Percentiles rank a stretch among this genome's conserved stretches.
Evolutionary conservation across 1,140 invertebrate genomes (phyloP).

Genomic region (Rhyzopertha dominica): DNA sequence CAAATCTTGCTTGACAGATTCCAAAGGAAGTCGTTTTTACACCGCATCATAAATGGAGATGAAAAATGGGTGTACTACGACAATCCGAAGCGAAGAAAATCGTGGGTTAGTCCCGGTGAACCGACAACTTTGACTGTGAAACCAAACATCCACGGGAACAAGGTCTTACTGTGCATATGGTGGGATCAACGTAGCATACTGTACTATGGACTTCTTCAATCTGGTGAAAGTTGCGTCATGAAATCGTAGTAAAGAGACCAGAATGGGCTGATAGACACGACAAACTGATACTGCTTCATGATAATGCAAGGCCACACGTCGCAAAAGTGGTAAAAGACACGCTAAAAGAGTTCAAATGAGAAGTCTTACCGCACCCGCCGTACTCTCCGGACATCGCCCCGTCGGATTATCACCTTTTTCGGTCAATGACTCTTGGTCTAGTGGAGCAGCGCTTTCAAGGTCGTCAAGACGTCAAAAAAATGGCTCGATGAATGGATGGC

Average conservation of each 20-base stretch:
- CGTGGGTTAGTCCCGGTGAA: neutral
- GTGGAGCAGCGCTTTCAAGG: too few relatives aligned
- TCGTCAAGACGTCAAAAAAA: too few relatives aligned
- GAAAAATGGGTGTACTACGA: slow-evolving; percentile 13
- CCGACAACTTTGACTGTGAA: too few relatives aligned
- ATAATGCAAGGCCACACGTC: slow-evolving; percentile 17
- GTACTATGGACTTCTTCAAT: slow-evolving; percentile 5
- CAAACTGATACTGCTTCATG: too few relatives aligned
- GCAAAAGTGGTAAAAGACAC: slow-evolving; percentile 3
- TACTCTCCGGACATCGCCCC: slow-evolving; percentile 11
- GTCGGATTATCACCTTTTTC: slow-evolving; percentile 18
- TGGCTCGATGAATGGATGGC: too few relatives aligned
- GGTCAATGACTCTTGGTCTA: too few relatives aligned
- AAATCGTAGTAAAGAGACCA: slow-evolving; percentile 4
- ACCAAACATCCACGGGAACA: too few relatives aligned
- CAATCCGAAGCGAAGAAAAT: slow-evolving; percentile 11
- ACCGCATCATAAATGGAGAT: slow-evolving; percentile 6
- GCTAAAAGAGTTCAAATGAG: slow-evolving; percentile 11
- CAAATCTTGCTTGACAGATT: too few relatives aligned
- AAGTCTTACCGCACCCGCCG: slow-evolving; percentile 14
- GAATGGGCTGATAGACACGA: slow-evolving; percentile 15
- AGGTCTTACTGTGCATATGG: slow-evolving; percentile 4
- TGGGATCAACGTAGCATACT: slow-evolving; percentile 4
- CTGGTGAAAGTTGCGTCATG: neutral
- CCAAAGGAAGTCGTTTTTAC: too few relatives aligned